Conservation (phyloP, 2,797 vertebrate species). For the Antrozous pallidus region DNA sequence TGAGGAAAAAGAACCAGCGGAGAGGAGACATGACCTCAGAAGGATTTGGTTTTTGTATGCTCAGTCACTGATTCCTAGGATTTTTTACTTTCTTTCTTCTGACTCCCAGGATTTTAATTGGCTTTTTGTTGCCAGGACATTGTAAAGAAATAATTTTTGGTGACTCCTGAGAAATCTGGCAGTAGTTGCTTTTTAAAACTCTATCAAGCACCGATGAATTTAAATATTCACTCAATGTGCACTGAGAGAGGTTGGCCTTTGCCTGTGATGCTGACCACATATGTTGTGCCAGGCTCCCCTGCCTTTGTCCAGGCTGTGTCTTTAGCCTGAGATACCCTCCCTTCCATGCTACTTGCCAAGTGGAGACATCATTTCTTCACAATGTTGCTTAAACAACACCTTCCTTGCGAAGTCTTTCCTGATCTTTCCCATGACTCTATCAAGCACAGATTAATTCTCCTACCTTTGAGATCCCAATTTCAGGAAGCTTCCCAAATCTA, state of each 20-base stretch:
- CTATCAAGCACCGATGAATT: no score
- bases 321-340: neutral
- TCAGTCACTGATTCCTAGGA: neutral
- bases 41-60: neutral
- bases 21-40: neutral
- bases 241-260: neutral
- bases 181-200: neutral
- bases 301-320: neutral
- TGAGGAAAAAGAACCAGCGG: constrained; percentile 47
- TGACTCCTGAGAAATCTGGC: constrained; percentile 7
- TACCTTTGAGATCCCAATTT: neutral
- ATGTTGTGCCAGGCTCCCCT: fast-evolving
- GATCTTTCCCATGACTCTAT: neutral
- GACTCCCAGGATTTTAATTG: constrained; percentile 33
- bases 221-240: neutral
- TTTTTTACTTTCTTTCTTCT: neutral
- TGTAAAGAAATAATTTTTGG: constrained; percentile 49
- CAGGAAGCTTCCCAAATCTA: neutral
- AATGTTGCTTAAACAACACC: neutral
- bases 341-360: neutral
- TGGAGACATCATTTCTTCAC: neutral
- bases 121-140: constrained; percentile 31
- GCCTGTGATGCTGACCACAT: neutral
- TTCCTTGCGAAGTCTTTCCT: neutral
- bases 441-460: neutral